Evolutionary conservation across 2,797 vertebrate species (phyloP), one percentile per base, ranked within the genome.

Genomic region (Phoxinus dragarum): DNA sequence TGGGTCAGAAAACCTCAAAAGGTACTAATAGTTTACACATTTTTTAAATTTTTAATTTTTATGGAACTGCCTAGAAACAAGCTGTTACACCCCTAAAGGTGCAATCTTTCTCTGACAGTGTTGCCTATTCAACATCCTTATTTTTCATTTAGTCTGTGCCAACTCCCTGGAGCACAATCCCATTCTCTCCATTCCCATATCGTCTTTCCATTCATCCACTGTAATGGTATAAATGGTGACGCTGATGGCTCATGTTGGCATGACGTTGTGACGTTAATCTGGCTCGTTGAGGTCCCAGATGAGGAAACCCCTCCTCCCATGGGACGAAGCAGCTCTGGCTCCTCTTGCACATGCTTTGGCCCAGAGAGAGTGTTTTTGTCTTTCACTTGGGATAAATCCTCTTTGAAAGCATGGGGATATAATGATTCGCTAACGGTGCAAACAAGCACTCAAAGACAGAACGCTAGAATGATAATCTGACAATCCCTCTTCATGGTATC

Each of bases 361-460:
- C 71, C 21, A 3, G 81, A 52, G 59, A 49, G 12, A 86, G 75
- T 84, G 88, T 80, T 86, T 77, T 59, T 86, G 81, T 81, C n/a
- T 88, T 88, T 88, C 89, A 82, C 84, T 80, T 54, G 75, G 36
- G 77, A 61, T 84, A 91, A 93, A 94, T 93, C 92, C 90, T 93
- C 91, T 91, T 91, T 92, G 76, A 79, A 23, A 52, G 83, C 90
- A 89, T 88, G 34, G 34, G 1, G 87, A 92, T 91, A 86, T 90
- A 72, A 83, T 93, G 89, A 92, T 89, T 86, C 66, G 40, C 69
- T 36, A 59, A 82, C 80, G 84, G 71, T 82, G 82, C 84, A 88
- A 86, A 86, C 81, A 49, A 80, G 72, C 83, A 69, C 84, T 86
- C 88, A 92, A 90, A 88, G 83, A 56, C 6, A 59, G 68, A 74